Conservation (phyloP, 2,888 invertebrate species). For the Strigamia maritima region DNA sequence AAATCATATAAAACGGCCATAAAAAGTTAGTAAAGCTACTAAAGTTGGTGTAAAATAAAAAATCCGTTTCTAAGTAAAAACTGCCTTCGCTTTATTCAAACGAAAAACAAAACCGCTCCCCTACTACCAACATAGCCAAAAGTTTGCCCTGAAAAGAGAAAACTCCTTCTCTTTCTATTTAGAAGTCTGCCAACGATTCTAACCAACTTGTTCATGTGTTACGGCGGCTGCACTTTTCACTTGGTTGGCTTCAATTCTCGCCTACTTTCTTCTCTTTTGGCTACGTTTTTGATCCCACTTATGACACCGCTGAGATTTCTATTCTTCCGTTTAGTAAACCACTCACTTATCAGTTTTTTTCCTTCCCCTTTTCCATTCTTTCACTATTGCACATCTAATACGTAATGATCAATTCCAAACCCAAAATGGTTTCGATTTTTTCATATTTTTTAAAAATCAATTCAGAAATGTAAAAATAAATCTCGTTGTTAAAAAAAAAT, state of each 20-base stretch:
- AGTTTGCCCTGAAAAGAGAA: not conserved
- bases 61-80: not conserved
- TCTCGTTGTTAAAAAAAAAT: not conserved
- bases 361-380: not conserved
- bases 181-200: slow-evolving; percentile 28
- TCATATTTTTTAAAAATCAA: not conserved
- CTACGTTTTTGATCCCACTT: slow-evolving; percentile 32
- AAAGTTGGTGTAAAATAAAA: not conserved
- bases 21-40: slow-evolving; percentile 29
- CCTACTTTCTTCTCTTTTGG: slow-evolving; percentile 29
- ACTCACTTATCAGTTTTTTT: slow-evolving; percentile 10
- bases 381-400: slow-evolving; percentile 2
- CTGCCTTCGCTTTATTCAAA: not conserved
- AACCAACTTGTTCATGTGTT: slow-evolving; percentile 30
- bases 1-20: not conserved
- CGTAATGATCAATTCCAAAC: slow-evolving; percentile 14
- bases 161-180: slow-evolving; percentile 15
- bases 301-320: slow-evolving; percentile 25
- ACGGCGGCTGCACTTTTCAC: slow-evolving; percentile 28
- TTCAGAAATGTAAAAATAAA: not conserved
- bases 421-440: not conserved
- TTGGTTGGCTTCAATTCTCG: slow-evolving; percentile 27
- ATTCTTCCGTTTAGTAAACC: slow-evolving; percentile 30
- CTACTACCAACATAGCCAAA: not conserved
- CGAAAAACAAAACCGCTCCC: slow-evolving; percentile 10